Percentiles rank a stretch among this genome's conserved stretches.
These are phyloP conservation scores for Limenitis camilla DNA, from an alignment of 2,888 invertebrate species.

Conservation along the genomic window DNA sequence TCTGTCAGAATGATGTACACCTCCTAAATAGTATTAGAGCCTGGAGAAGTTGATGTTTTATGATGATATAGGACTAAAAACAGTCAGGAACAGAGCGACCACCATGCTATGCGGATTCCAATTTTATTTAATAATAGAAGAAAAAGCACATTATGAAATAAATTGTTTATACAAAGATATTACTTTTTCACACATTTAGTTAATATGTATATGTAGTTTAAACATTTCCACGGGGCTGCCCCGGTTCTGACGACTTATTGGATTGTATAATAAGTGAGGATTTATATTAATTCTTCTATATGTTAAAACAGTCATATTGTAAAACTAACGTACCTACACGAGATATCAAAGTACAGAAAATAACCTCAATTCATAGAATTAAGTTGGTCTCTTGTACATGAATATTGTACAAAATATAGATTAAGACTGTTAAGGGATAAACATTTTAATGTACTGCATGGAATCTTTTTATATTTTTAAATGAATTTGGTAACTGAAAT, in stretches of 20 bases:
- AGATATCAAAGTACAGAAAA: slow-evolving; percentile 26
- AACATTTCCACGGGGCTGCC: too few species aligned
- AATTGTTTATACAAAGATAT: too few species aligned
- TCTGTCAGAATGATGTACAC: too few species aligned
- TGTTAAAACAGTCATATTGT: slow-evolving; percentile 7
- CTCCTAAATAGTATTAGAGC: too few species aligned
- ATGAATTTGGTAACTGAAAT: not conserved
- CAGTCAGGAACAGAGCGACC: too few species aligned
- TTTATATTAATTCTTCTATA: not conserved
- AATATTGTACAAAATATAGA: slow-evolving; percentile 26
- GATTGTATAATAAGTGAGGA: not conserved
- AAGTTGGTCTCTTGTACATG: slow-evolving; percentile 25
- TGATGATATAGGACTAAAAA: too few species aligned
- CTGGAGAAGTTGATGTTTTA: too few species aligned
- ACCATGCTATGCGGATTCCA: too few species aligned
- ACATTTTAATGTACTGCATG: not conserved
- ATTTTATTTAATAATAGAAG: too few species aligned
- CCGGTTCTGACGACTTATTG: not conserved
- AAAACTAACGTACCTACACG: slow-evolving; percentile 19
- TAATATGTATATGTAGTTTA: too few species aligned
- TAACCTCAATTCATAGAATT: slow-evolving; percentile 27
- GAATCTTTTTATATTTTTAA: not conserved
- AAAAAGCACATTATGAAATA: too few species aligned
- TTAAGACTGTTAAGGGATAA: slow-evolving; percentile 10
- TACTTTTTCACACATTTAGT: too few species aligned